phyloP scores from a whole-genome alignment of 2,797 vertebrate genomes.

The Peromyscus eremicus region DNA sequence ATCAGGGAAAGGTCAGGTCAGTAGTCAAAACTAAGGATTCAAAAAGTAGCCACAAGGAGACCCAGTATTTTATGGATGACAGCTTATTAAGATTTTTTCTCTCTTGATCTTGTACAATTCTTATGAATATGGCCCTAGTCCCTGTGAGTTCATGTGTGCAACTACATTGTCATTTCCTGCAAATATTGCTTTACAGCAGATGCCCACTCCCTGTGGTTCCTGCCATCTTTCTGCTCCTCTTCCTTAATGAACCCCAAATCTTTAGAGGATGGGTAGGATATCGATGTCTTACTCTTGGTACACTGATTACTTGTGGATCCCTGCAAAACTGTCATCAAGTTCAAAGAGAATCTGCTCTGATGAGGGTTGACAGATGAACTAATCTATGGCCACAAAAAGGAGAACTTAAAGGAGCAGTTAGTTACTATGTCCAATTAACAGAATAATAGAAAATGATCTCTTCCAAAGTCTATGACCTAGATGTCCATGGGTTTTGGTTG shows the following conservation, averaged over 20 bases:
- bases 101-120: neutral
- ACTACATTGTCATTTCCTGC: neutral
- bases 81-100: neutral
- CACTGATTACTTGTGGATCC: neutral
- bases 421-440: neutral
- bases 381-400: neutral
- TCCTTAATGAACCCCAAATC: neutral
- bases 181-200: neutral
- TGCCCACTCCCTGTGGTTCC: too few relatives aligned
- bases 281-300: neutral
- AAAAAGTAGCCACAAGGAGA: neutral
- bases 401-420: neutral
- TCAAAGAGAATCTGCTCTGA: neutral
- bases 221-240: neutral
- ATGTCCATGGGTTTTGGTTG: neutral
- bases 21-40: neutral
- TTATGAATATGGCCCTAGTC: neutral
- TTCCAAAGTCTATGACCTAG: neutral
- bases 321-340: too few relatives aligned
- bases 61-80: neutral
- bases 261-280: too few relatives aligned
- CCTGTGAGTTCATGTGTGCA: neutral
- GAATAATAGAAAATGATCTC: neutral
- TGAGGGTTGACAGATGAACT: neutral
- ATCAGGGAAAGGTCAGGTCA: too few relatives aligned